These are phyloP conservation scores for Acrocephalus scirpaceus DNA, from an alignment of 2,797 vertebrate genomes.

Conservation along the genomic window DNA sequence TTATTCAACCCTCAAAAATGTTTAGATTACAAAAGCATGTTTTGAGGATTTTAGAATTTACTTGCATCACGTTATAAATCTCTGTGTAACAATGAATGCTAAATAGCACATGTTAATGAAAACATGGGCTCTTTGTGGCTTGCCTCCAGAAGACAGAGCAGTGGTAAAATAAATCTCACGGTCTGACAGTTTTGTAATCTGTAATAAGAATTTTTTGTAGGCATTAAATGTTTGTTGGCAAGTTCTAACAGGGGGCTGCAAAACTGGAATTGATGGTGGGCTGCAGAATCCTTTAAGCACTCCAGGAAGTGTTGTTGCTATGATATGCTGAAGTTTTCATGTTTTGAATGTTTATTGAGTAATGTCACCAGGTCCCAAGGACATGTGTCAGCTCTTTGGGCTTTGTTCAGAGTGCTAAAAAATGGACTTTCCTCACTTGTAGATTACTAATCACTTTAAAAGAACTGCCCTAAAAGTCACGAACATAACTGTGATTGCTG, in stretches of 20 bases:
- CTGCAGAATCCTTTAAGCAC: not conserved
- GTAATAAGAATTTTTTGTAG: not conserved
- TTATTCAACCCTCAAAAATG: not conserved
- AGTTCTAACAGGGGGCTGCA: not conserved
- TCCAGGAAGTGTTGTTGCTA: not conserved
- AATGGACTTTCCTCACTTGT: slow-evolving; percentile 34
- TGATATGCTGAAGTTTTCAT: slow-evolving; percentile 46
- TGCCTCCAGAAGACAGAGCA: not conserved
- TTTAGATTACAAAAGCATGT: not conserved
- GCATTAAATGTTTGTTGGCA: not conserved
- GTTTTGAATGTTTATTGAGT: slow-evolving; percentile 18
- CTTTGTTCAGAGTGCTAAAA: slow-evolving; percentile 54
- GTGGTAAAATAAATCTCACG: not conserved
- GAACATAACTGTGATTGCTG: not conserved
- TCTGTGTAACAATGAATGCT: not conserved
- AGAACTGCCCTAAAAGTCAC: not conserved
- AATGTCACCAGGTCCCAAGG: slow-evolving; percentile 29
- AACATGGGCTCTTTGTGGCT: not conserved
- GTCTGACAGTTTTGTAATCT: not conserved
- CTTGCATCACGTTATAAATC: not conserved
- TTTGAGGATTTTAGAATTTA: slow-evolving; percentile 4
- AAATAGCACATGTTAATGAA: not conserved
- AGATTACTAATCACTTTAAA: slow-evolving; percentile 42
- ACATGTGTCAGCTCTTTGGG: not conserved
- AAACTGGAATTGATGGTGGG: not conserved